Conservation (phyloP, 2,797 vertebrate genomes). For the Sebastes steindachneri region DNA sequence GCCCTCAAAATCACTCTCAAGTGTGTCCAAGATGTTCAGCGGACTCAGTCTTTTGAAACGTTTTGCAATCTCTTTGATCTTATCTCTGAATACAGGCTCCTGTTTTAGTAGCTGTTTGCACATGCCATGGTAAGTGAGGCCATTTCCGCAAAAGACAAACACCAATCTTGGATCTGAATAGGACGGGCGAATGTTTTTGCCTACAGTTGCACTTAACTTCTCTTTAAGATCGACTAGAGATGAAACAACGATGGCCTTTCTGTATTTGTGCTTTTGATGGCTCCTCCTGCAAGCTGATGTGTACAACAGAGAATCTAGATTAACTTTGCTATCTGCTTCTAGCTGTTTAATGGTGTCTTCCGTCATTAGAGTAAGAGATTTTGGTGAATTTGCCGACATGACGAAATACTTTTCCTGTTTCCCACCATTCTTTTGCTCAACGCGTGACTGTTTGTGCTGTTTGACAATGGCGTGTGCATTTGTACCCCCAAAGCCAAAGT, state of each 20-base stretch:
- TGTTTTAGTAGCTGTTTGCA: slow-evolving; percentile 81
- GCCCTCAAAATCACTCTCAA: slow-evolving; percentile 68
- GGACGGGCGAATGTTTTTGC: slow-evolving; percentile 36
- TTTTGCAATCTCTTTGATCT: slow-evolving; percentile 79
- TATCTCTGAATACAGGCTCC: slow-evolving; percentile 85
- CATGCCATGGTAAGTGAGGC: slow-evolving; percentile 83
- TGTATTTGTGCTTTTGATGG: slow-evolving; percentile 85
- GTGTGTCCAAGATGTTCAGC: slow-evolving; percentile 75
- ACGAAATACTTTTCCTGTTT: slow-evolving; percentile 80
- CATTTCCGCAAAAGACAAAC: slow-evolving; percentile 91
- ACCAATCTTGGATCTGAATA: slow-evolving; percentile 78
- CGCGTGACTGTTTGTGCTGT: slow-evolving; percentile 73
- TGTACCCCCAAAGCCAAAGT: slow-evolving; percentile 92
- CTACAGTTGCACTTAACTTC: slow-evolving; percentile 60
- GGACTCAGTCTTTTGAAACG: slow-evolving; percentile 68
- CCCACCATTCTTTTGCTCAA: slow-evolving; percentile 25
- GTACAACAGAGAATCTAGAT: slow-evolving; percentile 84
- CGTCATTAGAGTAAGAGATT: slow-evolving; percentile 81
- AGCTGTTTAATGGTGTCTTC: slow-evolving; percentile 80
- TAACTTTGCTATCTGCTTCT: slow-evolving; percentile 44
- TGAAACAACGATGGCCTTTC: slow-evolving; percentile 81
- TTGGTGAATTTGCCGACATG: slow-evolving; percentile 85
- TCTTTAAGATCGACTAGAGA: slow-evolving; percentile 81
- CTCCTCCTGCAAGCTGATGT: slow-evolving; percentile 90
- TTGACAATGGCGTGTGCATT: slow-evolving; percentile 88